These are phyloP conservation scores for Escarpia spicata DNA, from an alignment of 2,888 invertebrate species.

Conservation along the genomic window DNA sequence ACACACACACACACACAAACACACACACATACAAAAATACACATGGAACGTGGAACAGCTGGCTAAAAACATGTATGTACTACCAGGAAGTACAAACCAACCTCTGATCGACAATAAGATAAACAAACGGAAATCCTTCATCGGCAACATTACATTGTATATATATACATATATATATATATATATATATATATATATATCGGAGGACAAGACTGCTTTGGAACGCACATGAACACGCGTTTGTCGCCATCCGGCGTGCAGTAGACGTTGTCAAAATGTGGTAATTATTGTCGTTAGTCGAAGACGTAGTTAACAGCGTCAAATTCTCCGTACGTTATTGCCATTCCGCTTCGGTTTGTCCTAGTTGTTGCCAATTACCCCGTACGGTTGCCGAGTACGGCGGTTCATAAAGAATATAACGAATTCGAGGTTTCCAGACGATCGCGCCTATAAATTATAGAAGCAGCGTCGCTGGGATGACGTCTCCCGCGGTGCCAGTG, in stretches of 20 bases:
- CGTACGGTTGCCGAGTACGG: background rate
- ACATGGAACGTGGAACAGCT: too few relatives aligned
- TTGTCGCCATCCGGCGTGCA: background rate
- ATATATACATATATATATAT: background rate
- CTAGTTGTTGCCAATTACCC: background rate
- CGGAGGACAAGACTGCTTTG: too few relatives aligned
- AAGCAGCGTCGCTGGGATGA: background rate
- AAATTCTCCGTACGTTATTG: background rate
- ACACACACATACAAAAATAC: too few relatives aligned
- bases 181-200: too few relatives aligned
- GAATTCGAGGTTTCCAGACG: conserved; percentile 4
- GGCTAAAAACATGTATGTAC: too few relatives aligned
- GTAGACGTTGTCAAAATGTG: background rate
- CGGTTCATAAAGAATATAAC: conserved; percentile 6
- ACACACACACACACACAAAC: too few relatives aligned
- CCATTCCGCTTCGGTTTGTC: background rate
- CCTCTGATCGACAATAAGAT: too few relatives aligned
- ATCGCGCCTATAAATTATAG: conserved; percentile 10
- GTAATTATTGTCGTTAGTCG: background rate
- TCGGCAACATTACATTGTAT: too few relatives aligned
- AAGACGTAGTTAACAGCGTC: background rate
- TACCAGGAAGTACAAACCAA: too few relatives aligned
- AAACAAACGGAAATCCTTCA: too few relatives aligned
- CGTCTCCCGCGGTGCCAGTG: background rate
- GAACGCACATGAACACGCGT: background rate